Base-by-base conservation (phyloP, 2,888 invertebrate species). In the Spilosoma lubricipeda region DNA sequence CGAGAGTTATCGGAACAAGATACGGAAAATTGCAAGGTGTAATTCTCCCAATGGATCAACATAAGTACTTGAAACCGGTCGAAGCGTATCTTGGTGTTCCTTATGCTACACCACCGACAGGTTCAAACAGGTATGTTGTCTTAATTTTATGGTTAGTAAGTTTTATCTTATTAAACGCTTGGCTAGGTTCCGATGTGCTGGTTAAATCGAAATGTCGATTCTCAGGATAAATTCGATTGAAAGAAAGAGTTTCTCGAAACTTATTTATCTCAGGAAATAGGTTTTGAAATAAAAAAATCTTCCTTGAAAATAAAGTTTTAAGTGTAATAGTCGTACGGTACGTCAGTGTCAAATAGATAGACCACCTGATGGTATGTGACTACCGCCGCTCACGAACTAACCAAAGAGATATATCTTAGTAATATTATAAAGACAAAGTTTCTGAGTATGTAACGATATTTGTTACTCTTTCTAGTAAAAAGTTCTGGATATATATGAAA, bases 1-100 rank as follows among this genome's bases (percentile, higher is more conserved):
- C 98, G 77, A 96, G 98, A 82, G 97, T 98, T 84, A 98, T 98
- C 73, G 97, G 97, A 83, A 98, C 98, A 8, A 96, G 98, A 63
- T 98, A 98, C 96, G 98, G 98, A 8, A 97, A 98, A 78, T 95
- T 98, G 77, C 98, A 98, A 90, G 98, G 98, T 5, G 95, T 98
- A 67, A 97, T 98, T 84, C 93, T 97, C 87, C 97, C 98, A 7
- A 97, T 98, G 97, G 98, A 98, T 92, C 97, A 96, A 90, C 97
- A 96, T 93, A 97, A 97, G 82, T 97, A 97, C 90, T 94, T 98
- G 85, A 97, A 97, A 86, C 97, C 98, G 3, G 97, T 98, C 56
- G 98, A 98, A 89, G 97, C 98, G 82, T 98, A 98, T 89, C 96
- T 98, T 70, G 98, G 98, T 23, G 98, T 98, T 63, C 98, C 98